A percentile compares a stretch with the other conserved stretches of the same genome.
phyloP scores from a whole-genome alignment of 1,140 invertebrate species.

The Drosophila ficusphila region DNA sequence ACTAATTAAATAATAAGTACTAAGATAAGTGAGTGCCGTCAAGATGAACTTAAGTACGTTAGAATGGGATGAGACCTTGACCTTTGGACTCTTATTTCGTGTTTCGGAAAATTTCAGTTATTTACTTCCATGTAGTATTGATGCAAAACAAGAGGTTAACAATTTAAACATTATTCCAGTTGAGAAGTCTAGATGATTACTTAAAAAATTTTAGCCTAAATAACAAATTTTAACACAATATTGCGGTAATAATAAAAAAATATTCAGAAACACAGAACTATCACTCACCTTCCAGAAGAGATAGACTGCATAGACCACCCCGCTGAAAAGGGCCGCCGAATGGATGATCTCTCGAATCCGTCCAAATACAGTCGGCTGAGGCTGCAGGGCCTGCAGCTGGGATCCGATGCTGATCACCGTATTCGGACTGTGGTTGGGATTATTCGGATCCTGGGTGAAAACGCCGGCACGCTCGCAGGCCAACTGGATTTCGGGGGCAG shows the following conservation, averaged over 20 bases:
- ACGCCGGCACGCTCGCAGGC: slow-evolving; percentile 88
- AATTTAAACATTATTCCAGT: too few species aligned
- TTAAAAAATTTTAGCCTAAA: background rate
- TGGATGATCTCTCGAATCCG: slow-evolving; percentile 88
- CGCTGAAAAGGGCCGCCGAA: slow-evolving; percentile 88
- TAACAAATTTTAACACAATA: too few species aligned
- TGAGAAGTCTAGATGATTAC: too few species aligned
- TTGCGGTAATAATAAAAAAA: too few species aligned
- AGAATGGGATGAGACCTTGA: background rate
- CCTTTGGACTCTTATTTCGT: slow-evolving; percentile 8
- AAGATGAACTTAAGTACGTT: background rate
- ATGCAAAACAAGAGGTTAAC: too few species aligned
- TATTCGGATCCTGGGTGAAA: slow-evolving; percentile 79
- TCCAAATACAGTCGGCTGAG: slow-evolving; percentile 82
- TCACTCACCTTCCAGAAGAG: slow-evolving; percentile 89
- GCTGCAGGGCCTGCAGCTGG: slow-evolving; percentile 70
- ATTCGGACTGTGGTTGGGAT: slow-evolving; percentile 66
- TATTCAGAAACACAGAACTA: too few species aligned
- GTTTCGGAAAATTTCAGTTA: too few species aligned
- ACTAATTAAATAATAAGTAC: background rate
- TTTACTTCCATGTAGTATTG: too few species aligned
- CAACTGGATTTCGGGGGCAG: slow-evolving; percentile 90
- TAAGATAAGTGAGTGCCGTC: too few species aligned
- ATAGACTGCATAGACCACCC: slow-evolving; percentile 89
- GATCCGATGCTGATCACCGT: slow-evolving; percentile 80